These are phyloP conservation scores for Andrena camellia DNA, from an alignment of 2,888 invertebrate genomes.

Conservation along the genomic window DNA sequence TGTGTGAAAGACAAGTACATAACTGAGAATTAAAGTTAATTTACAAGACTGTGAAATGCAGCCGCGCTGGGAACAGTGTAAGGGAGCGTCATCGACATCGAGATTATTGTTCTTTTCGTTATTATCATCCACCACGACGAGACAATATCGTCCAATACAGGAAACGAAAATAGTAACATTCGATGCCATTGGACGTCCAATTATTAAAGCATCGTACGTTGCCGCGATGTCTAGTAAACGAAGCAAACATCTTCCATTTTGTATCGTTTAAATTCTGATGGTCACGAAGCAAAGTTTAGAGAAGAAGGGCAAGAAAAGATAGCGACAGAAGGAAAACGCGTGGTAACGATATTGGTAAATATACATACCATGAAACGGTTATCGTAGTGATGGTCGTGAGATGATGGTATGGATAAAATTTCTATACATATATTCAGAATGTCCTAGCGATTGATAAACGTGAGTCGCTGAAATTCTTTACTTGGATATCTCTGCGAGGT, in stretches of 20 bases:
- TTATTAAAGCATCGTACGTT: not conserved
- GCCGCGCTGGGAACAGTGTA: not conserved
- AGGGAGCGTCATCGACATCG: slow-evolving; percentile 6
- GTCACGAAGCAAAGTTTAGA: too few species aligned
- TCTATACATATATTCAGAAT: not conserved
- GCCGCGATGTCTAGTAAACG: not conserved
- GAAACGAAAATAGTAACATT: not conserved
- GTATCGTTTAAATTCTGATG: not conserved
- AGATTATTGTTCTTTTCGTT: slow-evolving; percentile 17
- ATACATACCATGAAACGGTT: not conserved
- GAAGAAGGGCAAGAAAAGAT: not conserved
- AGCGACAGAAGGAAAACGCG: not conserved
- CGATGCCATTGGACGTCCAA: not conserved
- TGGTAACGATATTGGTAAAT: not conserved
- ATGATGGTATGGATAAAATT: not conserved
- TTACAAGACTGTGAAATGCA: slow-evolving; percentile 23
- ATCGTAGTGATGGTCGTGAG: not conserved
- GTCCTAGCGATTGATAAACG: not conserved
- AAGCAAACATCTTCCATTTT: not conserved
- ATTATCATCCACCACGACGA: not conserved
- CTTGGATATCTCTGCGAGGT: not conserved
- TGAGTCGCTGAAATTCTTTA: not conserved
- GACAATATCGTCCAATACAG: not conserved
- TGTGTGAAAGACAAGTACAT: not conserved
- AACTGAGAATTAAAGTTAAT: not conserved